A percentile compares a stretch with the other conserved stretches of the same genome.
Evolutionary conservation across 1,140 invertebrate genomes (phyloP).

Genomic region (Himalopsyche phryganea): DNA sequence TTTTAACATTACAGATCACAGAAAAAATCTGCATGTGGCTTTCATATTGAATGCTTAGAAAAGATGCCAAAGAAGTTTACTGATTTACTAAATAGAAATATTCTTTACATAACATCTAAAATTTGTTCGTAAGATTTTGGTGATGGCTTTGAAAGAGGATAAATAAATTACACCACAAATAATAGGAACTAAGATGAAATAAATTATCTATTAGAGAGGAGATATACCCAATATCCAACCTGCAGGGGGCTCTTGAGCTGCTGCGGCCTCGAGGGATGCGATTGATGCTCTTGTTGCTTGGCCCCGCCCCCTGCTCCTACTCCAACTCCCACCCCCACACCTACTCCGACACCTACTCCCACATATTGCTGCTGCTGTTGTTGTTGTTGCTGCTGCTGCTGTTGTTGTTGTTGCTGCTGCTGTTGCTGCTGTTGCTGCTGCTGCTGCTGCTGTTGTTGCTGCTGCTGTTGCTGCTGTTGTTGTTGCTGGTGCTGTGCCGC

Average conservation of each 20-base stretch:
- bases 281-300: slow-evolving; percentile 20
- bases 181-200: no score
- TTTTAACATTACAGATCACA: background rate
- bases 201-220: background rate
- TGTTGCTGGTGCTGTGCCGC: slow-evolving; percentile 17
- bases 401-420: no score
- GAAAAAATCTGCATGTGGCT: background rate
- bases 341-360: slow-evolving; percentile 1
- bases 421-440: slow-evolving; percentile 38
- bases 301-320: slow-evolving; percentile 14
- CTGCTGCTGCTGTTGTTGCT: slow-evolving; percentile 2
- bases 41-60: background rate
- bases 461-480: slow-evolving; percentile 1
- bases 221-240: slow-evolving; percentile 6
- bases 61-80: background rate
- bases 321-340: background rate
- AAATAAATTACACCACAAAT: no score
- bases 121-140: no score
- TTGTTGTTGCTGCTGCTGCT: slow-evolving; percentile 9
- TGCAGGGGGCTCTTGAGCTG: slow-evolving; percentile 33
- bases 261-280: slow-evolving; percentile 26
- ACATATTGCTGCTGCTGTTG: slow-evolving; percentile 5
- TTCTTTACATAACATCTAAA: no score
- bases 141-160: no score
- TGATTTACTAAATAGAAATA: background rate